A percentile compares a stretch with the other conserved stretches of the same genome.
Evolutionary conservation across 1,140 invertebrate species (phyloP).

Genomic region (Leptinotarsa texana): DNA sequence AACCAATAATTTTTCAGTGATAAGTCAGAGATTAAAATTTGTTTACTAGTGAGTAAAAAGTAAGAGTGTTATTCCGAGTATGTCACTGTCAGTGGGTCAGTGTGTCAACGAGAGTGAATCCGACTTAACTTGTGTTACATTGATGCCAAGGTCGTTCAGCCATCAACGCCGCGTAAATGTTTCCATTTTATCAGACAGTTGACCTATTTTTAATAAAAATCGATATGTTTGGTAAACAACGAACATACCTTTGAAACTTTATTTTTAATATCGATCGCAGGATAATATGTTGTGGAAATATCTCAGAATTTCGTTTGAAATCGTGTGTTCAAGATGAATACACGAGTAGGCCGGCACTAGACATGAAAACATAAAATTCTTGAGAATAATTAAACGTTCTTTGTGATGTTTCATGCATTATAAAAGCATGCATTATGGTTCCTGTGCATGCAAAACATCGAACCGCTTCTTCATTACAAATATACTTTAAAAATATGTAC

Average conservation of each 20-base stretch:
- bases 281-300: too few species aligned
- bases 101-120: conserved; percentile 50
- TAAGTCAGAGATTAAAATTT: conserved; percentile 8
- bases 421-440: not conserved
- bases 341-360: not conserved
- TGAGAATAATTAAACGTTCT: not conserved
- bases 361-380: not conserved
- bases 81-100: conserved; percentile 46
- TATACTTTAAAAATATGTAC: too few species aligned
- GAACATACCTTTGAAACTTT: too few species aligned
- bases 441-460: not conserved
- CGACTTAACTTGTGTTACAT: conserved; percentile 37
- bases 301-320: too few species aligned
- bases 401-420: not conserved
- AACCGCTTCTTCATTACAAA: too few species aligned
- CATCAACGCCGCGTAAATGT: conserved; percentile 26
- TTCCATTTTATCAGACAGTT: conserved; percentile 37
- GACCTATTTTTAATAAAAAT: conserved; percentile 32
- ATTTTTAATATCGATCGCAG: too few species aligned
- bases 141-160: conserved; percentile 45
- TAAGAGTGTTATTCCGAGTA: conserved; percentile 16
- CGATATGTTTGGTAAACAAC: not conserved
- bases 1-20: not conserved
- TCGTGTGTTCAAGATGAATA: too few species aligned
- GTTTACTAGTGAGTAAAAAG: conserved; percentile 13